Evolutionary conservation across 1,140 invertebrate species (phyloP).

Genomic region (Sweltsa coloradensis): DNA sequence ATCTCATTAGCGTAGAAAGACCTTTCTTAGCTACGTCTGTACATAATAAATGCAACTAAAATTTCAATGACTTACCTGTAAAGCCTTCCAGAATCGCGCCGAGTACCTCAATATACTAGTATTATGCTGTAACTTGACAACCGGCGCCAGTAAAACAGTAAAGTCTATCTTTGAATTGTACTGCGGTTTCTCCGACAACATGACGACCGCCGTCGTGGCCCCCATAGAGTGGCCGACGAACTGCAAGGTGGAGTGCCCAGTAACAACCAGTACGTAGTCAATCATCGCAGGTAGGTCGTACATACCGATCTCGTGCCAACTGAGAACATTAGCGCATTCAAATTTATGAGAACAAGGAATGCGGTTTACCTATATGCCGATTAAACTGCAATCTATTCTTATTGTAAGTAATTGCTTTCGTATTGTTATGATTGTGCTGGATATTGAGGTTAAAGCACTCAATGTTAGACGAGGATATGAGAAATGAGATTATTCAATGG

Average conservation of each 20-base stretch:
- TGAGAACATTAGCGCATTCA: too few species aligned
- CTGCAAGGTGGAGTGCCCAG: conserved; percentile 31
- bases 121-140: conserved; percentile 26
- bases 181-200: conserved; percentile 32
- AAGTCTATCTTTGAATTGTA: conserved; percentile 33
- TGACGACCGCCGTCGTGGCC: conserved; percentile 28
- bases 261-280: conserved; percentile 37
- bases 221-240: conserved; percentile 34
- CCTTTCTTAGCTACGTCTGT: too few species aligned
- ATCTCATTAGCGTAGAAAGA: neutral
- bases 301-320: conserved; percentile 43
- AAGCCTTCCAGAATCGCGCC: conserved; percentile 24
- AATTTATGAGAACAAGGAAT: too few species aligned
- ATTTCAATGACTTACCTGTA: conserved; percentile 21
- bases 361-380: too few species aligned
- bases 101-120: conserved; percentile 20
- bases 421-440: too few species aligned
- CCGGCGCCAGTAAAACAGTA: conserved; percentile 37
- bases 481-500: too few species aligned
- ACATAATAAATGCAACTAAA: too few species aligned
- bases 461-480: too few species aligned
- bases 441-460: too few species aligned
- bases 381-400: too few species aligned
- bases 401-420: too few species aligned
- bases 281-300: conserved; percentile 44